phyloP scores from a whole-genome alignment of 2,888 invertebrate species.

The Caenorhabditis angaria region DNA sequence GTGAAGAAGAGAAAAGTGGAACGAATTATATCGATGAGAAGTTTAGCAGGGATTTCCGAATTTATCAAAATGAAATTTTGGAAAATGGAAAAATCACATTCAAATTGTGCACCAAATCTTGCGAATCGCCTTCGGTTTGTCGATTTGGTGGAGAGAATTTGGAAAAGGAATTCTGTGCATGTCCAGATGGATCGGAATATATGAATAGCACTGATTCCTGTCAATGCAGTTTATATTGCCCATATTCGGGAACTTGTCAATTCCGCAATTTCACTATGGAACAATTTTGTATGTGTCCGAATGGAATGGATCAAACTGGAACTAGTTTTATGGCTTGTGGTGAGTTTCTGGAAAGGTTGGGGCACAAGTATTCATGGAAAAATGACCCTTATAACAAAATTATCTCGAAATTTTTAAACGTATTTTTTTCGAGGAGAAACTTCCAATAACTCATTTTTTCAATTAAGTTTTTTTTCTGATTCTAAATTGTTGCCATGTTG shows the following conservation, averaged over 20 bases:
- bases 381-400: no score
- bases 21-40: slow-evolving; percentile 17
- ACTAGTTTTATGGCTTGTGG: neutral
- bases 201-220: slow-evolving; percentile 20
- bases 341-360: neutral
- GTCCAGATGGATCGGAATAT: slow-evolving; percentile 32
- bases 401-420: no score
- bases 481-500: no score
- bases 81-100: slow-evolving; percentile 32
- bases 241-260: slow-evolving; percentile 21
- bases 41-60: slow-evolving; percentile 16
- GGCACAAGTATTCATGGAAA: no score
- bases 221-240: slow-evolving; percentile 22
- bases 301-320: neutral
- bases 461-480: no score
- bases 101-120: slow-evolving; percentile 26
- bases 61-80: slow-evolving; percentile 2
- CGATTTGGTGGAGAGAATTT: slow-evolving; percentile 23
- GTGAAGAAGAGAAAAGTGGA: slow-evolving; percentile 16
- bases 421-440: no score
- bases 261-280: slow-evolving; percentile 11
- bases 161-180: slow-evolving; percentile 36
- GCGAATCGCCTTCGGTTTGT: slow-evolving; percentile 22
- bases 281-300: slow-evolving; percentile 2
- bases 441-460: no score